Conservation (phyloP, 2,797 vertebrate genomes). For the Hydrophis major region DNA sequence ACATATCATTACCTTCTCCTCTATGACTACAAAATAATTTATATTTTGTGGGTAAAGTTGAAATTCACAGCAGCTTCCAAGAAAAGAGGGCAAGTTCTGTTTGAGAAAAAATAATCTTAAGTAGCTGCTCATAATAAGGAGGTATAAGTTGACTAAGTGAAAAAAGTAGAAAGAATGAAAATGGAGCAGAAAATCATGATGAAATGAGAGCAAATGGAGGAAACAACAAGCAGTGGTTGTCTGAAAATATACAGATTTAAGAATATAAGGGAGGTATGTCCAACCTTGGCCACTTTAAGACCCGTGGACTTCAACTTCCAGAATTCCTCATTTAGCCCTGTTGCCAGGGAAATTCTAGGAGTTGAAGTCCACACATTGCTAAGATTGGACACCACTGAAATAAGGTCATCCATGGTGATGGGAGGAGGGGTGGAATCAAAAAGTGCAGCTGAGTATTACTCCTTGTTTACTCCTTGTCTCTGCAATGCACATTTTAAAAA, state of each 20-base stretch:
- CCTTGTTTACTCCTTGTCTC: background rate
- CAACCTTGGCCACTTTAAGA: background rate
- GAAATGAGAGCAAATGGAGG: background rate
- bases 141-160: background rate
- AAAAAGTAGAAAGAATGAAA: background rate
- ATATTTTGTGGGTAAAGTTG: background rate
- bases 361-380: background rate
- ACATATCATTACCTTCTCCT: background rate
- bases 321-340: background rate
- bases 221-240: background rate
- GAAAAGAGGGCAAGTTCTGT: background rate
- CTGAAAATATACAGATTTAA: background rate
- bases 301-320: background rate
- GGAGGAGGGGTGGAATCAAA: background rate
- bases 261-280: background rate
- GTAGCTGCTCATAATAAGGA: too few relatives aligned
- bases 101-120: background rate
- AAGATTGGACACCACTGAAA: background rate
- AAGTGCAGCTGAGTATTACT: background rate
- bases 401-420: background rate
- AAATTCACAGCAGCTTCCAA: background rate
- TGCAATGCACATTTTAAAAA: background rate
- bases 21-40: background rate
- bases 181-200: background rate
- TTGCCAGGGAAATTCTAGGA: background rate